A percentile compares a stretch with the other conserved stretches of the same genome.
Conservation (phyloP, 2,113 vertebrate species). For the Sinocyclocheilus anophthalmus region DNA sequence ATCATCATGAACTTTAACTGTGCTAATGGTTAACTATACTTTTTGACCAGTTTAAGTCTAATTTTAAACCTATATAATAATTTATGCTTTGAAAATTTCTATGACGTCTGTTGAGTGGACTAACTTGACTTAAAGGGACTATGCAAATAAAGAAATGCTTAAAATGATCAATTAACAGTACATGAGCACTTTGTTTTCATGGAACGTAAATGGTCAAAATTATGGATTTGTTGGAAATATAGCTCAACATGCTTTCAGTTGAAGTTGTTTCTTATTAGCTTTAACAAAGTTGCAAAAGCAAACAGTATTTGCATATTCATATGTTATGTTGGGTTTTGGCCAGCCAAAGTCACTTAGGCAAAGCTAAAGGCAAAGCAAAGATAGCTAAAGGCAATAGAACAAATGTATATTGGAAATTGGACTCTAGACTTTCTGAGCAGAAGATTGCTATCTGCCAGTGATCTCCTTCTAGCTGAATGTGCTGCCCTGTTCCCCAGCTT, state of each 20-base stretch:
- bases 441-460: neutral
- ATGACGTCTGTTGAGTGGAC: neutral
- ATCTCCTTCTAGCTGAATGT: constrained; percentile 5
- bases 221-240: neutral
- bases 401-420: neutral
- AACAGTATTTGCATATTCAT: neutral
- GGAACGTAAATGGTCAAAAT: neutral
- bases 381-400: neutral
- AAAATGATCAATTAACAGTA: neutral
- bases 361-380: neutral
- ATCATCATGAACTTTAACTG: neutral
- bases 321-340: neutral
- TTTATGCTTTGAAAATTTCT: neutral
- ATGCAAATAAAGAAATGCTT: neutral
- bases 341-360: neutral
- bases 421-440: neutral
- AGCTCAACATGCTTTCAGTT: neutral
- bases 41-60: neutral
- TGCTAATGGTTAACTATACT: too few relatives aligned
- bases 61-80: neutral
- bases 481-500: neutral
- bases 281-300: neutral
- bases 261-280: neutral
- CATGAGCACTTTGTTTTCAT: neutral
- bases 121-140: too few relatives aligned